phyloP scores from a whole-genome alignment of 1,140 invertebrate species.

The Cotesia typhae region DNA sequence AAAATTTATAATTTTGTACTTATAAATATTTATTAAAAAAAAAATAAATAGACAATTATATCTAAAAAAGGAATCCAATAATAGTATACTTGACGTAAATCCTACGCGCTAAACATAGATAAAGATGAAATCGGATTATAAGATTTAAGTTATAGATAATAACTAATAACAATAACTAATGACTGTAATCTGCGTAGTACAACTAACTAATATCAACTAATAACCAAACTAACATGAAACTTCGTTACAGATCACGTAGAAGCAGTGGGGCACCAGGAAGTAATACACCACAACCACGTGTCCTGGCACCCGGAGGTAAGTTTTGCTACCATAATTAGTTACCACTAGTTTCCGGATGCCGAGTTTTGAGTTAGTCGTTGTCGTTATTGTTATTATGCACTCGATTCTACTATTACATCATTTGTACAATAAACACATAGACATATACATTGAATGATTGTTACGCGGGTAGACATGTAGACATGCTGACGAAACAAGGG shows the following conservation, averaged over 20 bases:
- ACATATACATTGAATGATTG: neutral
- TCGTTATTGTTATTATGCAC: neutral
- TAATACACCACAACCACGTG: constrained; percentile 76
- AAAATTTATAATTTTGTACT: too few relatives aligned
- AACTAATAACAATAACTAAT: neutral
- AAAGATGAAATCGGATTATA: neutral
- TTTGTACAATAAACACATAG: constrained; percentile 22
- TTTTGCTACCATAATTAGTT: constrained; percentile 2
- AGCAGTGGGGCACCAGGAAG: constrained; percentile 77
- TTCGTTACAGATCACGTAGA: constrained; percentile 73
- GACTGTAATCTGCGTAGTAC: too few relatives aligned
- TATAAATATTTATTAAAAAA: too few relatives aligned
- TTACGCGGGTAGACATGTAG: neutral
- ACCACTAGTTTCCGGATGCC: neutral
- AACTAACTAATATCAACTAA: neutral
- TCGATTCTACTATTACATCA: neutral
- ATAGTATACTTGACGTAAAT: too few relatives aligned
- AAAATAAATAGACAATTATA: too few relatives aligned
- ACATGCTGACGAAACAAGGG: too few relatives aligned
- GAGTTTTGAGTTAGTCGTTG: too few relatives aligned
- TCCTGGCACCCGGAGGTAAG: constrained; percentile 74
- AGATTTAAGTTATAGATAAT: neutral
- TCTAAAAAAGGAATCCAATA: too few relatives aligned
- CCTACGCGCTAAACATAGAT: too few relatives aligned
- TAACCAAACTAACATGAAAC: neutral